These are phyloP conservation scores for Burhinus oedicnemus DNA, from an alignment of 2,113 vertebrate genomes.

Conservation along the genomic window DNA sequence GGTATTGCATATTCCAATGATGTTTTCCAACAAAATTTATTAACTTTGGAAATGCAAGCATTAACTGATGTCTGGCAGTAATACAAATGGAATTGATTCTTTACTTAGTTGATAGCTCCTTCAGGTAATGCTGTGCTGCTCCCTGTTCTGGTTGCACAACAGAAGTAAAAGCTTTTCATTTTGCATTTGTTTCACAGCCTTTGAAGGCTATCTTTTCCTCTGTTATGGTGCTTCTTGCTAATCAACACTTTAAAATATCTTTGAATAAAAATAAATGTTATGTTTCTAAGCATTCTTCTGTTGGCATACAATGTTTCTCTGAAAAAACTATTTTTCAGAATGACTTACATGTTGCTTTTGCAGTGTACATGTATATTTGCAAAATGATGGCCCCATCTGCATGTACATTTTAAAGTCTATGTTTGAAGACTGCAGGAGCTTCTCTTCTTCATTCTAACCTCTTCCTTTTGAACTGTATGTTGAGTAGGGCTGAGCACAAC, in stretches of 20 bases:
- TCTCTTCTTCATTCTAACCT: not conserved
- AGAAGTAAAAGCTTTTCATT: not conserved
- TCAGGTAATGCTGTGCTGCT: not conserved
- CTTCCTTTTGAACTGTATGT: not conserved
- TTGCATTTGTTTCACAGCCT: not conserved
- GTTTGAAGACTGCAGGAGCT: not conserved
- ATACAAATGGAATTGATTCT: not conserved
- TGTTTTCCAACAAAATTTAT: not conserved
- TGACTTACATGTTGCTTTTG: not conserved
- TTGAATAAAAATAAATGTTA: not conserved
- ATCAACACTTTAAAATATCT: not conserved
- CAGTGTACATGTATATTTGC: not conserved
- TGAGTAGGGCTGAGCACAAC: not conserved
- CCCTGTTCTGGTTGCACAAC: not conserved
- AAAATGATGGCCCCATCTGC: not conserved
- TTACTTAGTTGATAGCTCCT: not conserved
- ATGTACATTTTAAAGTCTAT: not conserved
- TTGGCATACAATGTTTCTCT: not conserved
- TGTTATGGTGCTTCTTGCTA: not conserved
- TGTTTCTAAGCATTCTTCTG: not conserved
- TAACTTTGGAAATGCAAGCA: not conserved
- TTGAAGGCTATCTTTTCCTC: not conserved
- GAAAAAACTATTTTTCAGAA: not conserved
- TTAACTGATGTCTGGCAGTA: not conserved
- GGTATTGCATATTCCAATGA: not conserved